phyloP scores from a whole-genome alignment of 2,113 vertebrate species.

The Lycaon pictus region DNA sequence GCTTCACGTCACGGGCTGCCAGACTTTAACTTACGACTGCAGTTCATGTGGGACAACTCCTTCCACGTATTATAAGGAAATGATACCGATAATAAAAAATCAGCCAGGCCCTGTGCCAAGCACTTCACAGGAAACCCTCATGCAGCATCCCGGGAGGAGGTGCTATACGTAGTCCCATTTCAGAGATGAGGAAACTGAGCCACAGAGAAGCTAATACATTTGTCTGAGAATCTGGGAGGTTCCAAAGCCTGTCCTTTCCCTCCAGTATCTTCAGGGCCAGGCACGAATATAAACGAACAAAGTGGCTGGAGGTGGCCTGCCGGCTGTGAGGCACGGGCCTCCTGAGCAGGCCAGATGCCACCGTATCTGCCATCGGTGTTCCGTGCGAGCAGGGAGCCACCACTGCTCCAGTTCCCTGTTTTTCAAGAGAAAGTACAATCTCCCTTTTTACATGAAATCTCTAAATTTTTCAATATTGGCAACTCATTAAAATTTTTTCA shows the following conservation, averaged over 20 bases:
- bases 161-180: neutral
- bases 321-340: fast-evolving
- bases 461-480: neutral
- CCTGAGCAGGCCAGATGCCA: neutral
- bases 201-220: neutral
- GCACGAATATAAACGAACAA: neutral
- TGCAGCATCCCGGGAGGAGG: neutral
- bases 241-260: neutral
- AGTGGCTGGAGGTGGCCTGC: neutral
- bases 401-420: neutral
- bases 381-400: neutral
- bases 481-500: neutral
- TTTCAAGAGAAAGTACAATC: neutral
- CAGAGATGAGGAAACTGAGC: neutral
- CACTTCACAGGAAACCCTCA: neutral
- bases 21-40: neutral
- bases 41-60: neutral
- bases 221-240: neutral
- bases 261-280: neutral
- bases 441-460: neutral
- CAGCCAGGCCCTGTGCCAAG: neutral
- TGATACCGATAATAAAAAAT: neutral
- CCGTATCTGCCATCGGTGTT: fast-evolving
- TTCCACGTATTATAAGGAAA: neutral
- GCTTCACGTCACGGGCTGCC: neutral